Evolutionary conservation across 2,888 invertebrate species (phyloP).

Genomic region (Xanthorhoe designata): DNA sequence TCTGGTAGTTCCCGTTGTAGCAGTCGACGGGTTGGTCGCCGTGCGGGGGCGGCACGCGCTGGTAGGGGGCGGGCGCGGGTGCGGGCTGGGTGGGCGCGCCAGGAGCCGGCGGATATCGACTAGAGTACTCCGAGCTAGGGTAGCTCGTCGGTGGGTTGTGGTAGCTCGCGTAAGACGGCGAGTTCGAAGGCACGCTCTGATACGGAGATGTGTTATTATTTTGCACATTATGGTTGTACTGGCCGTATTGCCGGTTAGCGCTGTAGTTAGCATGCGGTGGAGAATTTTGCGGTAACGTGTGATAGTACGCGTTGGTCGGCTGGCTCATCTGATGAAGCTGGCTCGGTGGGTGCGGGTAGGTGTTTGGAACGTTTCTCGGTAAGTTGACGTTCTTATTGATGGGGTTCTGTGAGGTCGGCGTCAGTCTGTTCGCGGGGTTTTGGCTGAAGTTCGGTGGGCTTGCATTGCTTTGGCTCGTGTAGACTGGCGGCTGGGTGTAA

Average conservation of each 20-base stretch:
- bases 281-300: constrained; percentile 69
- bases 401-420: constrained; percentile 68
- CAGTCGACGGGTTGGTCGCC: constrained; percentile 71
- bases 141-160: constrained; percentile 83
- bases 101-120: constrained; percentile 81
- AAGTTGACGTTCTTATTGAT: constrained; percentile 63
- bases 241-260: constrained; percentile 62
- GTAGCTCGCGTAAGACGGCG: constrained; percentile 78
- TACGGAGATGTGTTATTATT: constrained; percentile 67
- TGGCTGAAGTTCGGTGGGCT: constrained; percentile 79
- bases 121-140: constrained; percentile 79
- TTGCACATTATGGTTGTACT: constrained; percentile 46
- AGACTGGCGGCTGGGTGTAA: constrained; percentile 74
- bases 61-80: constrained; percentile 82
- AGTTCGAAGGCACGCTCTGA: constrained; percentile 79
- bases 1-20: constrained; percentile 74
- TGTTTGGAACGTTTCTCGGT: constrained; percentile 70
- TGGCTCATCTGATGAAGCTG: constrained; percentile 69
- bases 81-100: constrained; percentile 69
- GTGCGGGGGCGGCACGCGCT: constrained; percentile 87
- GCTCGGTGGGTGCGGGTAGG: constrained; percentile 71
- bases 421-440: constrained; percentile 74
- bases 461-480: constrained; percentile 64
- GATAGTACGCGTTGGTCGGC: constrained; percentile 75
- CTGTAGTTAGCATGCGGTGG: constrained; percentile 58